Evolutionary conservation across 2,113 vertebrate genomes (phyloP).

Genomic region (Engraulis encrasicolus): DNA sequence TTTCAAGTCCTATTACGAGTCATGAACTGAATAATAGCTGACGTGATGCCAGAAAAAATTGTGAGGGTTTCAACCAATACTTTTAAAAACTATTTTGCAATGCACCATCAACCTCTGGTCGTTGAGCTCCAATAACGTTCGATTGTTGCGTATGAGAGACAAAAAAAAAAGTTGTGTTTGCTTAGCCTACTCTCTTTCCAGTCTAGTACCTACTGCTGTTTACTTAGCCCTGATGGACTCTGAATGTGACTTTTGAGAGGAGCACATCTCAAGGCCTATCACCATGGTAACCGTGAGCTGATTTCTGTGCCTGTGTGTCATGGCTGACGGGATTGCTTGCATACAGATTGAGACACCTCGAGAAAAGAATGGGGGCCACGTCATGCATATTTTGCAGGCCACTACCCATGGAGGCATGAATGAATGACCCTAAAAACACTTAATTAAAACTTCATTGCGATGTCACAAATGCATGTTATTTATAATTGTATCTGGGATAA

Average conservation of each 20-base stretch:
- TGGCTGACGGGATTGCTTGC: slow-evolving; percentile 52
- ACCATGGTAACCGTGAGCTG: slow-evolving; percentile 60
- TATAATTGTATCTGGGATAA: too few relatives aligned
- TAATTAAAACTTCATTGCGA: neutral
- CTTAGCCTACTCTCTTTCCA: slow-evolving; percentile 74
- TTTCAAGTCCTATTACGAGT: neutral
- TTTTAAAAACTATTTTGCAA: neutral
- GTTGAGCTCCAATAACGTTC: slow-evolving; percentile 50
- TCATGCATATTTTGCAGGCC: neutral
- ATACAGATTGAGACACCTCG: slow-evolving; percentile 55
- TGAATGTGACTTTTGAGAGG: slow-evolving; percentile 72
- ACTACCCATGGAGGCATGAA: neutral
- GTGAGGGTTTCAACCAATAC: neutral
- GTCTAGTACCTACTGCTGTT: slow-evolving; percentile 76
- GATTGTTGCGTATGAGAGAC: slow-evolving; percentile 59
- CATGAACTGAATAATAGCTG: neutral
- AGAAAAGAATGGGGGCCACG: slow-evolving; percentile 25
- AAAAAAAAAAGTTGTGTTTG: slow-evolving; percentile 76
- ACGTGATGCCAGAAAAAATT: neutral
- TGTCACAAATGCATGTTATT: neutral
- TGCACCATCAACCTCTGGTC: slow-evolving; percentile 41
- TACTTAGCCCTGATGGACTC: slow-evolving; percentile 59
- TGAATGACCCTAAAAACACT: neutral
- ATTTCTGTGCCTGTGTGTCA: slow-evolving; percentile 45
- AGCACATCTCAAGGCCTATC: slow-evolving; percentile 59